Conservation (phyloP, 2,888 invertebrate genomes). For the Drosophila subsilvestris region DNA sequence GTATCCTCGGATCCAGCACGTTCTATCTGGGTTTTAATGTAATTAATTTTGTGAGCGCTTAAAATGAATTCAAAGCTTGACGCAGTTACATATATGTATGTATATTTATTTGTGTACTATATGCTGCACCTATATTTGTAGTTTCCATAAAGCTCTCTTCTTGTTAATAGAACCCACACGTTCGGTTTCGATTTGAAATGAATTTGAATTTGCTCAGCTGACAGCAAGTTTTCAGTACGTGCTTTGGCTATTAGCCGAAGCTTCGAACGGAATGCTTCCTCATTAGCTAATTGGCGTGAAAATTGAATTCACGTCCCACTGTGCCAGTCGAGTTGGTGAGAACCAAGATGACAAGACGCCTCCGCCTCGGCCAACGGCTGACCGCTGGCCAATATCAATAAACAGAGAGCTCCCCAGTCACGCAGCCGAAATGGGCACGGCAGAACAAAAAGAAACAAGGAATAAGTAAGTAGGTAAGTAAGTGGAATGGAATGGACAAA, state of each 20-base stretch:
- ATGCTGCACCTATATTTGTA: conserved; percentile 37
- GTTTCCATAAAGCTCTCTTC: conserved; percentile 28
- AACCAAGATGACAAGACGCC: conserved; percentile 22
- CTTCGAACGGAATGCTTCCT: conserved; percentile 58
- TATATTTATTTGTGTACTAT: conserved; percentile 9
- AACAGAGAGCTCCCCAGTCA: conserved; percentile 67
- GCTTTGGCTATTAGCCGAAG: conserved; percentile 58
- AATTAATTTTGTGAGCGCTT: too few relatives aligned
- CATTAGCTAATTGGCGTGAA: conserved; percentile 76
- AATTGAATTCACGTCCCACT: conserved; percentile 58
- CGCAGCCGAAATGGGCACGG: conserved; percentile 78
- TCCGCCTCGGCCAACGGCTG: conserved; percentile 39
- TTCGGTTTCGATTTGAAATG: conserved; percentile 34
- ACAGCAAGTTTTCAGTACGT: conserved; percentile 59
- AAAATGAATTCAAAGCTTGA: too few relatives aligned
- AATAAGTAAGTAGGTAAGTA: conserved; percentile 30
- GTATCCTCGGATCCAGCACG: too few relatives aligned
- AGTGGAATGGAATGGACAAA: conserved; percentile 57
- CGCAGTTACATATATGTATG: too few relatives aligned
- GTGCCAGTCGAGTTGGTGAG: conserved; percentile 56
- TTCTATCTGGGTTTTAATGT: too few relatives aligned
- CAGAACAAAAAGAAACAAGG: conserved; percentile 50
- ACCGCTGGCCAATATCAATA: conserved; percentile 47
- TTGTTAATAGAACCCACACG: conserved; percentile 59
- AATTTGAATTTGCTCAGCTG: conserved; percentile 50